Base-by-base conservation (phyloP, 2,797 vertebrate species). In the Megalops cyprinoides region DNA sequence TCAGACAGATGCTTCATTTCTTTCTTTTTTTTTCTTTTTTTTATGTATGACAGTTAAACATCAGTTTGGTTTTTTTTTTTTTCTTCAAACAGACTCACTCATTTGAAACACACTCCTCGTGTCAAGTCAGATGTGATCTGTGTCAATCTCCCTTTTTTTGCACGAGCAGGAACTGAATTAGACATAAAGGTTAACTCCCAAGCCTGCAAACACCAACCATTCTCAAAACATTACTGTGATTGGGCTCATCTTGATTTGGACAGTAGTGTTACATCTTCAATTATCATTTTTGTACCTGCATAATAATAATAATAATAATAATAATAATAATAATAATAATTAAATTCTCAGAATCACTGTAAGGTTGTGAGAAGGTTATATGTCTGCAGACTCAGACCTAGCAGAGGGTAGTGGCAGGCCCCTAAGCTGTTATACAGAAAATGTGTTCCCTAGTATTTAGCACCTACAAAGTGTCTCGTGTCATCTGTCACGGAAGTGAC, bases 31-130 rank as follows among this genome's bases (percentile, higher is more conserved):
- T n/a, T n/a, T n/a, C n/a, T n/a, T n/a, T n/a, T 84, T 88, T 90
- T 90, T 86, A 79, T 80, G 88, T 79, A 92, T 89, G 85, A 85
- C 83, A 89, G 89, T 85, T 89, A 88, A 90, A 85, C 84, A 42
- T 42, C 71, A 69, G 39, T 76, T 87, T 84, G 86, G 42, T 80
- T 80, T 79, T 49, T 1, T 67, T n/a, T 18, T 34, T 69, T 62
- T 48, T 53, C 60, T 62, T 55, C 56, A 39, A 65, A 81, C n/a
- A 81, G 18, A 69, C 34, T 51, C 46, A 62, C 31, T 75, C 20
- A 44, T 51, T 75, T 60, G n/a, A 37, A 65, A 76, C 49, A 42
- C 48, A 81, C 34, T 76, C 74, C 74, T 8, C 56, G n/a, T 20
- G 51, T 39, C 46, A 58, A 76, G 58, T 39, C 65, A 65, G 65